These are phyloP conservation scores for Adelognathus sp. DNA, from an alignment of 2,888 invertebrate genomes.

Conservation along the genomic window DNA sequence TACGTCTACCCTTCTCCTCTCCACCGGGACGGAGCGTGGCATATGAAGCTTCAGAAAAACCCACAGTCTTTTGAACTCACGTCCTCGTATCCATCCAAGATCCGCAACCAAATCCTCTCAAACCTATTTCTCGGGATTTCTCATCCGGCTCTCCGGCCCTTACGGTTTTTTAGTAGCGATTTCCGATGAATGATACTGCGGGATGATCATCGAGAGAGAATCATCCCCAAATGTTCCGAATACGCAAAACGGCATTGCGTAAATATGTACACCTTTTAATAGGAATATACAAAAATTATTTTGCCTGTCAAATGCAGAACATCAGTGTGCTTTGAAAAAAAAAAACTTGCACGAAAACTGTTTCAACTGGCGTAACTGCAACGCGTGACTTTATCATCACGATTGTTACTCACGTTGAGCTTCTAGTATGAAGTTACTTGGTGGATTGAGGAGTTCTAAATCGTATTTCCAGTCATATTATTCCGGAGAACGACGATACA, in stretches of 20 bases:
- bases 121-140: conserved; percentile 56
- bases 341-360: no score
- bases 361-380: no score
- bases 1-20: conserved; percentile 63
- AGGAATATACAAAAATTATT: no score
- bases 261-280: no score
- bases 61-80: conserved; percentile 48
- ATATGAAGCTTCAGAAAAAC: conserved; percentile 36
- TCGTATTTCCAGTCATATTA: no score
- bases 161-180: conserved; percentile 50
- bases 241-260: not conserved
- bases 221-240: conserved; percentile 15
- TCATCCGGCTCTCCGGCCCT: conserved; percentile 50
- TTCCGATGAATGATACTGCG: conserved; percentile 49
- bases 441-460: no score
- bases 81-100: conserved; percentile 46
- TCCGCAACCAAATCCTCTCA: conserved; percentile 45
- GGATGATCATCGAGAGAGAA: conserved; percentile 41
- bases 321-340: no score
- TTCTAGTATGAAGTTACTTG: no score
- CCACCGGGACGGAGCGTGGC: conserved; percentile 16
- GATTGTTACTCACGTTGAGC: no score
- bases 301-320: no score
- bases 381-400: no score
- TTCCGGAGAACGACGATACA: no score